A percentile compares a stretch with the other conserved stretches of the same genome.
These are phyloP conservation scores for Agraylea sexmaculata DNA, from an alignment of 1,140 invertebrate genomes.

Conservation along the genomic window DNA sequence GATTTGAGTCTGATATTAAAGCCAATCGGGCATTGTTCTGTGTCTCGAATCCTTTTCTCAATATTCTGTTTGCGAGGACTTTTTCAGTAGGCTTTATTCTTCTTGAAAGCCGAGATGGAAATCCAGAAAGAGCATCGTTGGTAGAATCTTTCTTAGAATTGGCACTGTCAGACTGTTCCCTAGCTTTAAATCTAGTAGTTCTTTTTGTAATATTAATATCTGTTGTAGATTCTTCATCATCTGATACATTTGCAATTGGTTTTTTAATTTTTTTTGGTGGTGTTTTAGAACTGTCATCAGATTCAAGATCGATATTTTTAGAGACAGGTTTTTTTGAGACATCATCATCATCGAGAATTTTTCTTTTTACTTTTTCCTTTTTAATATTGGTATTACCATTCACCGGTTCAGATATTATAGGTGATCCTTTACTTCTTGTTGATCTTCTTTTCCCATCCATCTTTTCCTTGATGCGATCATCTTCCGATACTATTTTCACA, in stretches of 20 bases:
- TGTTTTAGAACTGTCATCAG: slow-evolving; percentile 25
- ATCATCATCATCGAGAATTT: neutral
- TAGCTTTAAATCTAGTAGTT: slow-evolving; percentile 36
- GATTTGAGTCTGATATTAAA: slow-evolving; percentile 27
- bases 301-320: slow-evolving; percentile 26
- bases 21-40: slow-evolving; percentile 40
- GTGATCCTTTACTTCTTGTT: neutral
- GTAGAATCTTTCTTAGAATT: slow-evolving; percentile 32
- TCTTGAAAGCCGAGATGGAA: slow-evolving; percentile 28
- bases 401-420: slow-evolving; percentile 20
- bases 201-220: slow-evolving; percentile 28
- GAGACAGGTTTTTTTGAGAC: slow-evolving; percentile 15
- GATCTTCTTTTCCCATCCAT: slow-evolving; percentile 11
- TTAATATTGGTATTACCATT: slow-evolving; percentile 13
- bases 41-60: slow-evolving; percentile 42
- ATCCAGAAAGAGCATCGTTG: too few species aligned
- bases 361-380: slow-evolving; percentile 7
- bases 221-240: slow-evolving; percentile 30
- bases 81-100: slow-evolving; percentile 46
- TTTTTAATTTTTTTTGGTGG: slow-evolving; percentile 24
- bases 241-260: slow-evolving; percentile 26
- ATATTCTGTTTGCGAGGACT: slow-evolving; percentile 42
- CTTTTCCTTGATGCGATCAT: slow-evolving; percentile 22
- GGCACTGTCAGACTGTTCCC: slow-evolving; percentile 38
- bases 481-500: slow-evolving; percentile 37